Percentiles rank a stretch among this genome's conserved stretches.
phyloP scores from a whole-genome alignment of 92 coral and sea anemone genomes.

The Hydrozoanthus gracilis region DNA sequence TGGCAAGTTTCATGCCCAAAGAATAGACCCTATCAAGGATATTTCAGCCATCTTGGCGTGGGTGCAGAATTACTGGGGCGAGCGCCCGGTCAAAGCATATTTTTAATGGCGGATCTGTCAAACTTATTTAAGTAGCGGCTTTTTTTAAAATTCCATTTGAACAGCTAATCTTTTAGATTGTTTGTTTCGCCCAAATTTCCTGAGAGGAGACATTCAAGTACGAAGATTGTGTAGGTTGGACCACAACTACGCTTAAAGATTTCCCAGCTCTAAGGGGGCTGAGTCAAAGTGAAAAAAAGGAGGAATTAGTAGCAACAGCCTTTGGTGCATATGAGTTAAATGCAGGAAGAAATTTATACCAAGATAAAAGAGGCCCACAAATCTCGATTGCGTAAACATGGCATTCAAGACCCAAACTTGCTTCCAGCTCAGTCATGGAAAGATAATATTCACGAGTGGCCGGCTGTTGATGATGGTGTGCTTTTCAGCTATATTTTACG shows the following conservation, averaged over 20 bases:
- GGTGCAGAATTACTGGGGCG: slow-evolving; percentile 11
- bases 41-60: not conserved
- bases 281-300: slow-evolving; percentile 56
- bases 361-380: not conserved
- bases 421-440: not conserved
- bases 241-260: slow-evolving; percentile 56
- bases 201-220: slow-evolving; percentile 57
- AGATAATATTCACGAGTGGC: too few relatives aligned
- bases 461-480: too few relatives aligned
- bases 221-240: slow-evolving; percentile 57
- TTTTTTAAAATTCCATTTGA: too few relatives aligned
- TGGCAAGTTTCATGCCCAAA: not conserved
- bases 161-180: too few relatives aligned
- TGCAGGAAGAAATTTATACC: slow-evolving; percentile 47
- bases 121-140: too few relatives aligned
- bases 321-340: slow-evolving; percentile 60
- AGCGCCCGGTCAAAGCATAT: not conserved
- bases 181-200: too few relatives aligned
- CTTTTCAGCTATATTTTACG: too few relatives aligned
- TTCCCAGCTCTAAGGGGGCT: slow-evolving; percentile 56
- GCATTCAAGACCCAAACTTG: slow-evolving; percentile 15
- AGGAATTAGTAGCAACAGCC: slow-evolving; percentile 54
- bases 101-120: not conserved
- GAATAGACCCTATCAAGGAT: slow-evolving; percentile 10
- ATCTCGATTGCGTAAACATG: slow-evolving; percentile 3